A percentile compares a stretch with the other conserved stretches of the same genome.
These are phyloP conservation scores for Dromius quadrimaculatus DNA, from an alignment of 2,888 invertebrate genomes.

Conservation along the genomic window DNA sequence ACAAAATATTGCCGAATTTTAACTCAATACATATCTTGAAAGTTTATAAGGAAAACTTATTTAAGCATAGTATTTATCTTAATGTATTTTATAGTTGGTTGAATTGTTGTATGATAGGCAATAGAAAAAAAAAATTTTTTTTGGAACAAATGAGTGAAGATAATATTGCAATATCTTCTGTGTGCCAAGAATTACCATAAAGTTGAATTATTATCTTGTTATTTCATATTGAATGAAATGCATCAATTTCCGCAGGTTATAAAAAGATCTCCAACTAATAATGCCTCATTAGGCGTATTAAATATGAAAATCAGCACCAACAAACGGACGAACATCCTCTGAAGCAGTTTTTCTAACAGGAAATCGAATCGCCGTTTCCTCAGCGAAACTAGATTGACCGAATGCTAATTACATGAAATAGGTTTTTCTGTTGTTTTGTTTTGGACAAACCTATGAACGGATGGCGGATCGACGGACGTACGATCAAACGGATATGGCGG, in stretches of 20 bases:
- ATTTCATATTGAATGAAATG: conserved; percentile 1
- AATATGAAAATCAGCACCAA: conserved; percentile 44
- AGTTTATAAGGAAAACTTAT: not conserved
- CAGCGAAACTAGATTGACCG: conserved; percentile 48
- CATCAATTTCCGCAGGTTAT: not conserved
- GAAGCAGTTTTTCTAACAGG: conserved; percentile 48
- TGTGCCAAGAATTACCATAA: no score
- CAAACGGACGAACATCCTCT: conserved; percentile 42
- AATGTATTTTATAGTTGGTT: no score
- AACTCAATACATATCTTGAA: not conserved
- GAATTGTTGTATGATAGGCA: no score
- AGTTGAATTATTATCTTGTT: no score
- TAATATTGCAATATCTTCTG: no score
- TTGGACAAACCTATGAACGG: not conserved
- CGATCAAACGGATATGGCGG: conserved; percentile 12
- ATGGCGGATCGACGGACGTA: not conserved
- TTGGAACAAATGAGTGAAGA: no score
- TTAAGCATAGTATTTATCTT: no score
- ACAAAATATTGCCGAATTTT: not conserved
- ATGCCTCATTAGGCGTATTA: conserved; percentile 26
- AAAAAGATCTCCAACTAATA: conserved; percentile 10
- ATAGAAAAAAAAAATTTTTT: no score
- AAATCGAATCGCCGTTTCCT: conserved; percentile 56
- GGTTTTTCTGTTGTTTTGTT: conserved; percentile 12
- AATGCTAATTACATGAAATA: conserved; percentile 52